Base-by-base conservation (phyloP, 2,888 invertebrate species). In the Candidula unifasciata region DNA sequence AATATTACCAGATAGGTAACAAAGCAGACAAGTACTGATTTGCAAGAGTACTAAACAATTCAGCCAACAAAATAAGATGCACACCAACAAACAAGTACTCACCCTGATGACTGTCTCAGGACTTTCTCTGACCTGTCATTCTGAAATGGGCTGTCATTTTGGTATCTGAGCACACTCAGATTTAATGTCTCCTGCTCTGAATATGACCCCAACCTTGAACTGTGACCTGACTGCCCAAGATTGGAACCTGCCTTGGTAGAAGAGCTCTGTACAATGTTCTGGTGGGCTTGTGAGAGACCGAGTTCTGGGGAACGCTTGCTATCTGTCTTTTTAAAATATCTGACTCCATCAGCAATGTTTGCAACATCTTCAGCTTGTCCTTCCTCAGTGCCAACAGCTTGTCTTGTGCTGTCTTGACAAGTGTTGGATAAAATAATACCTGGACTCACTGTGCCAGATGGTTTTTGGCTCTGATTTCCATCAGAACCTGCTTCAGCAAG, bases 401-500 rank as follows among this genome's bases (percentile, higher is more conserved):
- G n/a, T 35, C 77, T 44, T 3, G 24, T 57, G 16, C 77, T 30
- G 16, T 77, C 37, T 30, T 37, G 76, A 27, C 76, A 76, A n/a
- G 74, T 44, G 0, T n/a, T n/a, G 16, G 13, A 30, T 21, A n/a
- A 30, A 2, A 5, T 73, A 21, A 27, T 44, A 2, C 80, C 66
- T n/a, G 21, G 10, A 16, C 66, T 74, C 0, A 57, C 77, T 3
- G 80, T 21, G 2, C 64, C n/a, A 18, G 87, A 44, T 44, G 44
- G 87, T 3, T 86, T 85, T 52, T 87, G 86, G 44, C 86, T 83
- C 52, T 87, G 85, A 77, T 83, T 69, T 13, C 86, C 88, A 24
- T 85, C 83, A 24, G 81, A 57, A 13, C 78, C 82, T 37, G 76
- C 68, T 57, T 85, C 85, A 3, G 69, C 30, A 35, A 77, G 79